Evolutionary conservation across 2,113 vertebrate genomes (phyloP).

Genomic region (Halcyon senegalensis): DNA sequence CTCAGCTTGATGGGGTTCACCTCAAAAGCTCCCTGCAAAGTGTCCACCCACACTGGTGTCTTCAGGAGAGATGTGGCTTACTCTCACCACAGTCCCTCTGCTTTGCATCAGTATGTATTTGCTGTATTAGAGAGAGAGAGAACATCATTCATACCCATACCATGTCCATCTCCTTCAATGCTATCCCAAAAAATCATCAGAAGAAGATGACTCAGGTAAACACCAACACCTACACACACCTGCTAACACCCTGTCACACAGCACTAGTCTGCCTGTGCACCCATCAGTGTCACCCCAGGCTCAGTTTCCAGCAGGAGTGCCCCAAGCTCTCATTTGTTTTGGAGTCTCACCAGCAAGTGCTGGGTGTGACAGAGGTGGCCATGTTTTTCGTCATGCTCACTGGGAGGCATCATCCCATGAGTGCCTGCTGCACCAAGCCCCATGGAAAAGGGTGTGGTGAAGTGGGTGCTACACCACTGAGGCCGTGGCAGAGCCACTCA

Average conservation of each 20-base stretch:
- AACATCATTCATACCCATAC: neutral
- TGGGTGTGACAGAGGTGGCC: accelerated
- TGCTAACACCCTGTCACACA: neutral
- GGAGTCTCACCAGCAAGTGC: neutral
- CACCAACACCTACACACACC: neutral
- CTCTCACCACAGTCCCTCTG: neutral
- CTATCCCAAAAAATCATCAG: neutral
- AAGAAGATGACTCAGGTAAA: neutral
- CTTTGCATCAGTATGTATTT: neutral
- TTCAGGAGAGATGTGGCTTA: neutral
- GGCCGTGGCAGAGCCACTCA: neutral
- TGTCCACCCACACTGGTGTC: neutral
- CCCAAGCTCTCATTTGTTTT: neutral
- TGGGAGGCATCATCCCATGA: no score
- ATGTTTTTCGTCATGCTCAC: accelerated
- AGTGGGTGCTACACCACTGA: accelerated
- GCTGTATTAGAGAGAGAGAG: neutral
- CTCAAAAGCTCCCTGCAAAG: neutral
- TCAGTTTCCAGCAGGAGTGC: neutral
- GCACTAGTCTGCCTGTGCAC: accelerated
- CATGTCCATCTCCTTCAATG: neutral
- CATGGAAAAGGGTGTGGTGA: neutral
- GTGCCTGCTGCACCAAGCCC: neutral
- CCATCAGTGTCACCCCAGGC: neutral
- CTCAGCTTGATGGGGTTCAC: neutral